Evolutionary conservation across 2,797 vertebrate species (phyloP), one percentile per base, ranked within the genome.

Genomic region (Kryptolebias ocellatus): DNA sequence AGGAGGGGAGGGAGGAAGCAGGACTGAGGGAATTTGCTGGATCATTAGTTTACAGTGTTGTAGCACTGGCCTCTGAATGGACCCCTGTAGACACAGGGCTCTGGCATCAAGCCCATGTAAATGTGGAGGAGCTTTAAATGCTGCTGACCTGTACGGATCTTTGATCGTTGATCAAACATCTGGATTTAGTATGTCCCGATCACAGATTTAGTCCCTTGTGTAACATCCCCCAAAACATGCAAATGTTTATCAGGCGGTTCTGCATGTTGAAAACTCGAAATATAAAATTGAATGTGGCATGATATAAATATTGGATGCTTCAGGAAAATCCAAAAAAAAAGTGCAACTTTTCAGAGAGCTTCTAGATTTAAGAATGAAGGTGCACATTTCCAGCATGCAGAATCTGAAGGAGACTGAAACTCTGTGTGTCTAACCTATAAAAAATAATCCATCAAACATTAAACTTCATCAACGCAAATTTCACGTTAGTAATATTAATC

Each of bases 31-130:
- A 91, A 89, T 92, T 90, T 90, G 83, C 87, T 84, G 86, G 87
- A 88, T 90, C 90, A 91, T 93, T 92, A 90, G 90, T 90, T 90
- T 89, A 90, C 90, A 83, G 83, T 83, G 83, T 90, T 92, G 90
- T 90, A 79, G 86, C 87, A 87, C 87, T 93, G 91, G 91, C 92
- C 89, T 92, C 79, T 59, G 79, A 80, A 83, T 68, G 83, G 86
- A 87, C 89, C 89, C 84, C 87, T 16, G 70, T 79, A 79, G 85
- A 87, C 72, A 61, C 61, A 1, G 67, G 78, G 65, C 71, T 57
- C 63, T 81, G 82, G 85, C 75, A 45, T 75, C 72, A 81, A 10
- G 62, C 81, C 76, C 73, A 68, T 86, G 70, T 80, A 86, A 70
- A 88, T 87, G 80, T 74, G 79, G 67, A 76, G 74, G 53, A 84